Evolutionary conservation across 2,113 vertebrate species (phyloP).

Genomic region (Onychostoma macrolepis): DNA sequence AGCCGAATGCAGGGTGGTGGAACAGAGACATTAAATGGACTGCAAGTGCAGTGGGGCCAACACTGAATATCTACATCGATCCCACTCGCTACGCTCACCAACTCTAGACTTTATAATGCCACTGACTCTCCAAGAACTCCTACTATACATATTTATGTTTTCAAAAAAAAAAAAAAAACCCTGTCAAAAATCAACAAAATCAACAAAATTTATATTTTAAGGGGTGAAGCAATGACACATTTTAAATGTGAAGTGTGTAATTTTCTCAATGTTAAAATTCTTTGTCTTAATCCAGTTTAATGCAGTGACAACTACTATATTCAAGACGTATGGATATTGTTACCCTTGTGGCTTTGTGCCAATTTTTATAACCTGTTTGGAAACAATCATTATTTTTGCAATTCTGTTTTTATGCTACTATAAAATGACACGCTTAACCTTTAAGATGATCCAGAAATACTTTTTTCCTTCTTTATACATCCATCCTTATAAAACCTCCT

Average conservation of each 20-base stretch:
- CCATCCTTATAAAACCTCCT: neutral
- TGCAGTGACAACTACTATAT: neutral
- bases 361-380: neutral
- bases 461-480: neutral
- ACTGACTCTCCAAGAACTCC: neutral
- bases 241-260: neutral
- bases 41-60: slow-evolving; percentile 42
- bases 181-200: neutral
- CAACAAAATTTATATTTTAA: neutral
- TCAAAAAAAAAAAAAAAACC: neutral
- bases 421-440: neutral
- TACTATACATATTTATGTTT: neutral
- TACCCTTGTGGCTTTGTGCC: neutral
- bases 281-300: too few species aligned
- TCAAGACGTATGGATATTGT: neutral
- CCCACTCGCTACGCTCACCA: neutral
- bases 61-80: slow-evolving; percentile 22
- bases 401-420: neutral
- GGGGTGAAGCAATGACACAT: neutral
- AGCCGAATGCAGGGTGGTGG: slow-evolving; percentile 41
- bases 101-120: neutral
- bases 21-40: slow-evolving; percentile 56
- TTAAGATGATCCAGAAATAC: neutral
- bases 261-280: neutral
- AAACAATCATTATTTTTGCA: neutral